Evolutionary conservation across 2,888 invertebrate species (phyloP), one percentile per base, ranked within the genome.

Genomic region (Aspidiotus destructor): DNA sequence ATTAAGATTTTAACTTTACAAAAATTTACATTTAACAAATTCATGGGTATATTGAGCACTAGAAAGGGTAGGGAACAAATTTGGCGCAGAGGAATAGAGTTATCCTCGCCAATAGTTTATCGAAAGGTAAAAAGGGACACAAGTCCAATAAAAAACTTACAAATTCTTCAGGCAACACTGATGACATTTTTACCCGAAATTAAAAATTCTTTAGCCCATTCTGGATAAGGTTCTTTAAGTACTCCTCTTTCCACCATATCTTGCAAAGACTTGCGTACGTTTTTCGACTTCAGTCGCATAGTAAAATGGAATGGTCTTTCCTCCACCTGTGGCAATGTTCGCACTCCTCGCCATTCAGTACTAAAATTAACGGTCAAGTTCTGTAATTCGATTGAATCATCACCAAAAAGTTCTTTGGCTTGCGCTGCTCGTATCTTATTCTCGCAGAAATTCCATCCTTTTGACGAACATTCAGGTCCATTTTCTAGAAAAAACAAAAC

Each of bases 151-250:
- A 28, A 28, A 28, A 28, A 28, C 28, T 52, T 5, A 52, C 5
- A 28, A 60, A 9, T 6, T 15, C 3, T 16, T 61, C 48, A 57
- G 7, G 13, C 65, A 17, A 65, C 57, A 65, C 55, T 65, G 15
- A 65, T 57, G 9, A 65, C 65, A 55, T 65, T 65, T 58, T 65
- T 65, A 8, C 65, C 65, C 0, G 65, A 65, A 10, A 41, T 65
- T 41, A 65, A 28, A 65, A 65, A 65, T 55, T 65, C 65, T 58
- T 65, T 65, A 5, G 54, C 57, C 65, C 65, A 65, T 1, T 8
- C 57, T n/a, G 65, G 65, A 57, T 65, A 65, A 1, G 65, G 65
- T 3, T 15, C 28, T 7, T 10, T 16, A 1, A 65, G 41, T 17
- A 65, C 16, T 9, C 65, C 65, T 41, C 40, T 17, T 58, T n/a